A percentile compares a stretch with the other conserved stretches of the same genome.
Evolutionary conservation across 2,888 invertebrate species (phyloP).

Genomic region (Magallana nippona): DNA sequence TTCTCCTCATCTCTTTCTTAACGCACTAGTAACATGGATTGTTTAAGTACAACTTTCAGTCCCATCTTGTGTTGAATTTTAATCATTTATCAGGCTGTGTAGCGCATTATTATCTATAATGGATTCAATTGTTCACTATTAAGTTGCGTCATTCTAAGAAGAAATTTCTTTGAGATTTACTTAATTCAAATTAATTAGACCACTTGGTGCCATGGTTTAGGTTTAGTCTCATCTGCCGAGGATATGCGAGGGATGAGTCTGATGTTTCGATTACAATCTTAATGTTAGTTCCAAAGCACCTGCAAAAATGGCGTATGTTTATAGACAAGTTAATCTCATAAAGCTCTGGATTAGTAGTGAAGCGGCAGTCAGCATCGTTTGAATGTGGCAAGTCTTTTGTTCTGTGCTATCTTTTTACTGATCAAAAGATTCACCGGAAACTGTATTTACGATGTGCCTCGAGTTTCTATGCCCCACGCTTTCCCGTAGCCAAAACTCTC

Average conservation of each 20-base stretch:
- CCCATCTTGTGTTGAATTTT: too few relatives aligned
- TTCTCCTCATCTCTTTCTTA: neutral
- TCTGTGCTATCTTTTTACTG: constrained; percentile 23
- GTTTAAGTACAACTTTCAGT: too few relatives aligned
- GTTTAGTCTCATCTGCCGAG: neutral
- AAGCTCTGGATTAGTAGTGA: neutral
- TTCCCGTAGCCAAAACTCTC: neutral
- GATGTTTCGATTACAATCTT: constrained; percentile 26
- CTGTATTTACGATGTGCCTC: constrained; percentile 22
- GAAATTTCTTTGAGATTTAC: neutral
- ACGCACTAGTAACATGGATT: neutral
- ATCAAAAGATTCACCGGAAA: constrained; percentile 31
- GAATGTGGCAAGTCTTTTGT: constrained; percentile 23
- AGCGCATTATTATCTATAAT: neutral
- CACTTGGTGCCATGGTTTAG: constrained; percentile 7
- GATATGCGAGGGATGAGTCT: neutral
- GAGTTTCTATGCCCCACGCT: neutral
- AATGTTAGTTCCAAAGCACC: constrained; percentile 25
- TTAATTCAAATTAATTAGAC: constrained; percentile 21
- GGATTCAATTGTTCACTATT: neutral
- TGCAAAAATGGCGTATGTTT: constrained; percentile 3
- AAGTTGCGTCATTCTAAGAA: neutral
- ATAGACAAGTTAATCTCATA: constrained; percentile 21
- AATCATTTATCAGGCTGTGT: too few relatives aligned
- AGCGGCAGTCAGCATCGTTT: constrained; percentile 26